A percentile compares a stretch with the other conserved stretches of the same genome.
phyloP scores from a whole-genome alignment of 2,113 vertebrate species.

The Cairina moschata region DNA sequence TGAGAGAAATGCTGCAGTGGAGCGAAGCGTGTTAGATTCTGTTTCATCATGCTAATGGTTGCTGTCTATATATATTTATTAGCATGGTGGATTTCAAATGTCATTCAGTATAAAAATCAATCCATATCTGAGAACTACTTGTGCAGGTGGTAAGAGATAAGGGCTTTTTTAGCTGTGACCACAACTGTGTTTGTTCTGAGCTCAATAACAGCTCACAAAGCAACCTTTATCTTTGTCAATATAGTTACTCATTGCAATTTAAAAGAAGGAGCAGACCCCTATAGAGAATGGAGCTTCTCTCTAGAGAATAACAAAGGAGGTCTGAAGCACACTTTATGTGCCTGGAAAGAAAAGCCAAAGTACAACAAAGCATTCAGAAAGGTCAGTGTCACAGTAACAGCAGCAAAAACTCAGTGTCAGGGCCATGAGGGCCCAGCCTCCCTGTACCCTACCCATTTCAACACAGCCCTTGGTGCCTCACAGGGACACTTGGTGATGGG shows the following conservation, averaged over 20 bases:
- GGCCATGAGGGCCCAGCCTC: not conserved
- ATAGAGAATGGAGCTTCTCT: not conserved
- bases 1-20: not conserved
- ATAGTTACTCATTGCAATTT: not conserved
- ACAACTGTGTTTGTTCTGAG: not conserved
- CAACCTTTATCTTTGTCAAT: not conserved
- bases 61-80: not conserved
- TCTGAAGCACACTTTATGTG: not conserved
- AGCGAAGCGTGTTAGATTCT: not conserved
- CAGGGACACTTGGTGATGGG: accelerated
- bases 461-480: not conserved
- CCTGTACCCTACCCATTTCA: not conserved
- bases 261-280: not conserved
- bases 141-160: not conserved
- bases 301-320: not conserved
- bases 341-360: not conserved
- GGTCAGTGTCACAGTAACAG: not conserved
- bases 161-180: not conserved
- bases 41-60: not conserved
- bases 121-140: not conserved
- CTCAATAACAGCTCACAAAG: not conserved
- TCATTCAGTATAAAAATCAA: not conserved
- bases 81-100: not conserved
- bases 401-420: not conserved
- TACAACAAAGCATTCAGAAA: not conserved